Conservation (phyloP, 2,888 invertebrate species). For the Anthophora plumipes region DNA sequence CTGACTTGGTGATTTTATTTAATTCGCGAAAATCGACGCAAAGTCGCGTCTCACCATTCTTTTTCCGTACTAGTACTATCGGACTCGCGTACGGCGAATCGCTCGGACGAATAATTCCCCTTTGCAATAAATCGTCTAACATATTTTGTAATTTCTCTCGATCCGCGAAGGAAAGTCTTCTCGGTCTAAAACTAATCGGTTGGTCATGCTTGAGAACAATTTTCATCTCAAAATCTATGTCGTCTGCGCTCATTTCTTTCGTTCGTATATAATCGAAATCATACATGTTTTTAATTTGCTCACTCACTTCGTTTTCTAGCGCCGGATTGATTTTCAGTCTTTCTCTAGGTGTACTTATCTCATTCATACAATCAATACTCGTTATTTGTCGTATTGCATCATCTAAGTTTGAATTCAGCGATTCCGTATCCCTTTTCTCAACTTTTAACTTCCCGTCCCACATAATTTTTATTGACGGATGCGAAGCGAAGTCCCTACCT, state of each 20-base stretch:
- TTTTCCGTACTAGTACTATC: too few species aligned
- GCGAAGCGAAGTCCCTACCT: neutral
- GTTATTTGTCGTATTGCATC: neutral
- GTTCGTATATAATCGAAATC: neutral
- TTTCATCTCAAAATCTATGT: constrained; percentile 2
- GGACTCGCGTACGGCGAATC: too few species aligned
- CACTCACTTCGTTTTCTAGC: neutral
- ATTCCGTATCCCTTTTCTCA: too few species aligned
- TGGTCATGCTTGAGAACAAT: neutral
- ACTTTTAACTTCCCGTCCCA: neutral
- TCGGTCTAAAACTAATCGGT: constrained; percentile 16
- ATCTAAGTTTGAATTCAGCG: neutral
- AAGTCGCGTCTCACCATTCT: too few species aligned
- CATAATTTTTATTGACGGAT: neutral
- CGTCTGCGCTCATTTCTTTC: neutral
- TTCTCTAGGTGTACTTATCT: neutral
- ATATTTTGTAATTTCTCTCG: neutral
- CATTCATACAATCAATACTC: neutral
- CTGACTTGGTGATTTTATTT: too few species aligned
- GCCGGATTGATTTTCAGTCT: neutral
- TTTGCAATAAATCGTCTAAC: neutral
- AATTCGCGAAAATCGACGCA: too few species aligned
- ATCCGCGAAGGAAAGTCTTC: constrained; percentile 2
- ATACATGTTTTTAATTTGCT: neutral
- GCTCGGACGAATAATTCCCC: too few species aligned